Evolutionary conservation across 1,140 invertebrate species (phyloP), one percentile per base, ranked within the genome.

Genomic region (Drosophila bifasciata): DNA sequence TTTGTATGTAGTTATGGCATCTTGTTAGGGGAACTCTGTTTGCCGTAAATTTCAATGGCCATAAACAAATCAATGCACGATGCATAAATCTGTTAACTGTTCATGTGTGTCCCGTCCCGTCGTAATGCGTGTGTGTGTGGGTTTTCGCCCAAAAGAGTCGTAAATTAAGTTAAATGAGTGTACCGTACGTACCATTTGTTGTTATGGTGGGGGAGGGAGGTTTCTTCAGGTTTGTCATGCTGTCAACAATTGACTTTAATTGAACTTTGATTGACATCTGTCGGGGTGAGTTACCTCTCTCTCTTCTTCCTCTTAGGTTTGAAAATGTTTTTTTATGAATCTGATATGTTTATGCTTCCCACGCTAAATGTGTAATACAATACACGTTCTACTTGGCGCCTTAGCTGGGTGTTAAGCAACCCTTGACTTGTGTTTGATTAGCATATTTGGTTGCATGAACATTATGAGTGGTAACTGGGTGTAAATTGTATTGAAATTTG

Each of bases 31-130:
- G 9, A 19, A 44, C 13, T 55, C 52, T 40, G 25, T 58, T 58
- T 58, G 55, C 55, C 43, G 45, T 58, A 58, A 58, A 58, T 58
- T 46, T 46, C 55, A 58, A 48, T 58, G 16, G 44, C 55, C 55
- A 58, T 58, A 58, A 58, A 58, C 55, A 58, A 58, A 58, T 58
- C 55, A 45, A 46, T 46, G 44, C 55, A 55, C 41, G 52, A 19
- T 58, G 55, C 55, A 58, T 58, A 58, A 58, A 58, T 58, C 55
- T 58, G 55, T 46, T 16, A 46, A 45, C 23, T 19, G 19, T 44
- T 46, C 32, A 32, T 19, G 17, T 39, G 16, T 23, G n/a, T 58
- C 41, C 23, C 28, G 53, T 39, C n/a, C n/a, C 36, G 39, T 41
- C 28, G 21, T 8, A 32, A 5, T 3, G 25, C 28, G n/a, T 49